Conservation (phyloP, 1,140 invertebrate species). For the Drosophila ficusphila region DNA sequence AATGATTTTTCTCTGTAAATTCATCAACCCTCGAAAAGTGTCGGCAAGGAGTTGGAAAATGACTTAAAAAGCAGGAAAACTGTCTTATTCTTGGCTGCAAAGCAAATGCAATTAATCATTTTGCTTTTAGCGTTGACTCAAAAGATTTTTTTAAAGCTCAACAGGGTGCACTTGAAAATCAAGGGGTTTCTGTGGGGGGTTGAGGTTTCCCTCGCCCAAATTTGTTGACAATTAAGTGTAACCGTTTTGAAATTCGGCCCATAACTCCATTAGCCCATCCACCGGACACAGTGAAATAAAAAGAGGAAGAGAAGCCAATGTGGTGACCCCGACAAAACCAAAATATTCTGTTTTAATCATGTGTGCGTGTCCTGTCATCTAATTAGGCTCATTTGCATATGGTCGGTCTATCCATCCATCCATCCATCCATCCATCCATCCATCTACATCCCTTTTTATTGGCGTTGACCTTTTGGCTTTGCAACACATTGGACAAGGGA, state of each 20-base stretch:
- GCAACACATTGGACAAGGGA: constrained; percentile 25
- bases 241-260: constrained; percentile 14
- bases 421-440: background rate
- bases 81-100: constrained; percentile 16
- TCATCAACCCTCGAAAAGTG: constrained; percentile 17
- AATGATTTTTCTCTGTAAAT: background rate
- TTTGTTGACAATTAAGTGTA: constrained; percentile 59
- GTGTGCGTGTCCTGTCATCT: constrained; percentile 38
- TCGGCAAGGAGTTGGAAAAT: constrained; percentile 8
- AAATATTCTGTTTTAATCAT: constrained; percentile 3
- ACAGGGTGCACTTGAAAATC: constrained; percentile 9
- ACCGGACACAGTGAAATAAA: background rate
- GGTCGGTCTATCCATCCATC: background rate
- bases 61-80: constrained; percentile 32
- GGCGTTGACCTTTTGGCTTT: constrained; percentile 39
- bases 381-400: constrained; percentile 65
- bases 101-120: constrained; percentile 74
- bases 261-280: constrained; percentile 37
- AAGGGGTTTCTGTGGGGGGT: background rate
- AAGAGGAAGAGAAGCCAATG: background rate
- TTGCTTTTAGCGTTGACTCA: constrained; percentile 41
- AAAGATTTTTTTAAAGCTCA: constrained; percentile 28
- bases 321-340: constrained; percentile 3
- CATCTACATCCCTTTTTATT: constrained; percentile 13
- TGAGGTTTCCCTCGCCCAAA: constrained; percentile 12